Evolutionary conservation across 2,113 vertebrate genomes (phyloP), one percentile per base, ranked within the genome.

Genomic region (Caranx ignobilis): DNA sequence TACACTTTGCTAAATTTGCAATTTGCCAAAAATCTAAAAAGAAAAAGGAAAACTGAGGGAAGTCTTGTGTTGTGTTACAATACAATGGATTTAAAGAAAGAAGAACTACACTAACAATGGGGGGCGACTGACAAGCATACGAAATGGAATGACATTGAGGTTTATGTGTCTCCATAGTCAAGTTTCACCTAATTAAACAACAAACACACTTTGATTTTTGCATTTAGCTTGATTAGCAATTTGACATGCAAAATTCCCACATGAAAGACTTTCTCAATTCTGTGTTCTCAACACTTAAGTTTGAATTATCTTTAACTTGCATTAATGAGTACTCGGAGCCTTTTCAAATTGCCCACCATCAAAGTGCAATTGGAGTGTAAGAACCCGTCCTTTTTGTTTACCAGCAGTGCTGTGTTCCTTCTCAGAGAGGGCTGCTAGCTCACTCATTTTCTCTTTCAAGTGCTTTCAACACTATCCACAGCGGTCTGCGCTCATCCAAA

Each of bases 281-380:
- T 5, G 52, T 26, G 26, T 55, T 55, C 9, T 55, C 52, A 55
- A 26, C 52, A 54, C 50, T 19, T 26, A 55, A 55, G 2, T 26
- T 26, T 21, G 39, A 12, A 55, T 55, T 26, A 56, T 56, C 21
- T 15, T 26, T 31, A 15, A 31, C 5, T 56, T 56, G 11, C 26
- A 56, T 56, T 56, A 77, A 77, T 77, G 62, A 72, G 56, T 16
- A 26, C 45, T 64, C 65, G 48, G 19, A 48, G 54, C 35, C 32
- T 61, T 56, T 62, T 77, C 26, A 59, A 61, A 45, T 52, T 70
- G 67, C 32, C 63, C 31, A 57, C 64, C 71, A 79, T 84, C 77
- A 61, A 52, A 55, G 65, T 71, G 34, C 5, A 5, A 56, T 19
- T 32, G 66, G 60, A 34, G n/a, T n/a, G 47, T 52, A 43, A 50